These are phyloP conservation scores for Neoarius graeffei DNA, from an alignment of 2,113 vertebrate genomes.

Conservation along the genomic window DNA sequence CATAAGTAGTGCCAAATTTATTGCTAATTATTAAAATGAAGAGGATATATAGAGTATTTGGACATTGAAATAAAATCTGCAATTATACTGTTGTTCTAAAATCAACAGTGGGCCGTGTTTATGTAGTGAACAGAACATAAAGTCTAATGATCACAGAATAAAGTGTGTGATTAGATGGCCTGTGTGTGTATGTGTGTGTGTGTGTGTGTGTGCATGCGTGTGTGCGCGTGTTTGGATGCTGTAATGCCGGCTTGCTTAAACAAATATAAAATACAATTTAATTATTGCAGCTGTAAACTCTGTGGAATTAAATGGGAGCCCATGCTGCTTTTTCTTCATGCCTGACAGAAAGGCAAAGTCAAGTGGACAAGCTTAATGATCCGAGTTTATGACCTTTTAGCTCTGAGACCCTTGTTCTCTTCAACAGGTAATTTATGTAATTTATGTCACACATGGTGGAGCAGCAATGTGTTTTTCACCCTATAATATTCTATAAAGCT, in stretches of 20 bases:
- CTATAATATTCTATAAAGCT: slow-evolving; percentile 43
- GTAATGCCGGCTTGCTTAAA: background rate
- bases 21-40: background rate
- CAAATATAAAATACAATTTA: background rate
- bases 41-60: background rate
- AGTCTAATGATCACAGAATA: background rate
- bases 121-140: background rate
- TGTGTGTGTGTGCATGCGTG: background rate
- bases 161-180: background rate
- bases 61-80: background rate
- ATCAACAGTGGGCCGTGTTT: background rate
- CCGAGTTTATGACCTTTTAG: slow-evolving; percentile 76
- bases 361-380: slow-evolving; percentile 68
- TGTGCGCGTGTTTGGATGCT: background rate
- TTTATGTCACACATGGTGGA: slow-evolving; percentile 58
- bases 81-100: background rate
- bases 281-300: background rate
- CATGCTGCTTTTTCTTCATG: slow-evolving; percentile 16
- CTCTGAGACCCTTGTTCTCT: slow-evolving; percentile 69
- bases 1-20: background rate
- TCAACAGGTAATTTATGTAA: slow-evolving; percentile 64
- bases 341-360: slow-evolving; percentile 44
- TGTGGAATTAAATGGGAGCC: background rate
- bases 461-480: slow-evolving; percentile 61
- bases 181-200: background rate